phyloP scores from a whole-genome alignment of 1,140 invertebrate species.

The Steinernema feltiae region DNA sequence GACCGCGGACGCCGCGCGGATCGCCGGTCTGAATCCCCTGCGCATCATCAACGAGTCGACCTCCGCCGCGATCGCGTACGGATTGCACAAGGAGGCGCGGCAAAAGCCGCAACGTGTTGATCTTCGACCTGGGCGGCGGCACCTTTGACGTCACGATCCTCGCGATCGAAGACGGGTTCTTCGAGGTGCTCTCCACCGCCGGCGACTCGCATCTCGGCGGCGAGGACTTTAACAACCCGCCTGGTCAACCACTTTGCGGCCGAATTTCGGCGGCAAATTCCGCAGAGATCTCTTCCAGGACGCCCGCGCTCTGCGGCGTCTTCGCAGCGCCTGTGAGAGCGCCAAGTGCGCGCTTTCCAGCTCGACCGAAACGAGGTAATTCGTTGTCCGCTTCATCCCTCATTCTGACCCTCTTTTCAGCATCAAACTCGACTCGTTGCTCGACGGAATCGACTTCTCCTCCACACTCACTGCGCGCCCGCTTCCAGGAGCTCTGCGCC shows the following conservation, averaged over 20 bases:
- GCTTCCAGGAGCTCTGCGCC: constrained; percentile 85
- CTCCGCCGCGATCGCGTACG: constrained; percentile 75
- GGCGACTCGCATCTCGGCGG: constrained; percentile 94
- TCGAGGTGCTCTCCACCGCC: constrained; percentile 87
- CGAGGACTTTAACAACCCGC: constrained; percentile 89
- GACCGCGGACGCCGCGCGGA: constrained; percentile 71
- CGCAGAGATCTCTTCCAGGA: constrained; percentile 77
- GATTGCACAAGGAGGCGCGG: constrained; percentile 71
- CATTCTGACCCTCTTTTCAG: constrained; percentile 58
- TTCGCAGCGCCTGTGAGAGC: constrained; percentile 85
- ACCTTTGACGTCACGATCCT: constrained; percentile 94
- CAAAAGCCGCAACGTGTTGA: constrained; percentile 62
- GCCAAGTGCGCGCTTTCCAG: constrained; percentile 89
- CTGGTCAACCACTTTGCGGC: constrained; percentile 91
- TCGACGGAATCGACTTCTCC: constrained; percentile 92
- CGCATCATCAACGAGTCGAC: constrained; percentile 75
- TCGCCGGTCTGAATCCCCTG: constrained; percentile 63
- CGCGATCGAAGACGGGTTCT: constrained; percentile 87
- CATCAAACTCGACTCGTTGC: constrained; percentile 88
- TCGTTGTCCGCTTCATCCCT: not conserved
- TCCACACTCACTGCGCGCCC: constrained; percentile 84
- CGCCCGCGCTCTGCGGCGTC: constrained; percentile 80
- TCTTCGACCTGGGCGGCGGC: constrained; percentile 90
- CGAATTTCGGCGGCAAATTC: constrained; percentile 92
- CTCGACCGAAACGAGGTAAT: constrained; percentile 73